Conservation (phyloP, 2,888 invertebrate genomes). For the Agrochola lota region DNA sequence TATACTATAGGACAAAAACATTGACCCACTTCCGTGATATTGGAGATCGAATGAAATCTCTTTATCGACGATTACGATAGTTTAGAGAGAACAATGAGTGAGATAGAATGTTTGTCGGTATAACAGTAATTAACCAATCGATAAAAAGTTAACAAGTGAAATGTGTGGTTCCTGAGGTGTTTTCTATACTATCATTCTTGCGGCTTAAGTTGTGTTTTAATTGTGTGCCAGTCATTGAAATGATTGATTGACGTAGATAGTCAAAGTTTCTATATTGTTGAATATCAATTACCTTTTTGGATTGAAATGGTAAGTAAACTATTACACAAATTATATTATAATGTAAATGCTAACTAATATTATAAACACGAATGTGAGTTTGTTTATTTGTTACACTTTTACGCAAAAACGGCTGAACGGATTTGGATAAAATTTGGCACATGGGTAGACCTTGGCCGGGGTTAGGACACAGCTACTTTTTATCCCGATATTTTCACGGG, state of each 20-base stretch:
- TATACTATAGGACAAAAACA: slow-evolving; percentile 58
- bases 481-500: too few relatives aligned
- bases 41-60: slow-evolving; percentile 64
- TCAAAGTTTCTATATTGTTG: slow-evolving; percentile 3
- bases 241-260: not conserved
- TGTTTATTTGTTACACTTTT: too few relatives aligned
- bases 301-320: not conserved
- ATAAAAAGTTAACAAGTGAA: slow-evolving; percentile 61
- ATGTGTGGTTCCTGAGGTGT: slow-evolving; percentile 49
- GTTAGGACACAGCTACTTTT: too few relatives aligned
- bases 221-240: slow-evolving; percentile 25
- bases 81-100: slow-evolving; percentile 60
- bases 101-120: slow-evolving; percentile 41
- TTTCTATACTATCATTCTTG: slow-evolving; percentile 49
- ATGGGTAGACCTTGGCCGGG: too few relatives aligned
- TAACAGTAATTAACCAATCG: slow-evolving; percentile 40
- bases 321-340: too few relatives aligned
- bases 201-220: slow-evolving; percentile 17
- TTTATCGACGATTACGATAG: slow-evolving; percentile 54
- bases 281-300: not conserved
- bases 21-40: slow-evolving; percentile 60
- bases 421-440: too few relatives aligned
- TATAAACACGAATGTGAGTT: too few relatives aligned
- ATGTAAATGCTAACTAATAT: too few relatives aligned
- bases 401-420: too few relatives aligned